Evolutionary conservation across 2,888 invertebrate species (phyloP), one percentile per base, ranked within the genome.

Genomic region (Sminthurides aquaticus): DNA sequence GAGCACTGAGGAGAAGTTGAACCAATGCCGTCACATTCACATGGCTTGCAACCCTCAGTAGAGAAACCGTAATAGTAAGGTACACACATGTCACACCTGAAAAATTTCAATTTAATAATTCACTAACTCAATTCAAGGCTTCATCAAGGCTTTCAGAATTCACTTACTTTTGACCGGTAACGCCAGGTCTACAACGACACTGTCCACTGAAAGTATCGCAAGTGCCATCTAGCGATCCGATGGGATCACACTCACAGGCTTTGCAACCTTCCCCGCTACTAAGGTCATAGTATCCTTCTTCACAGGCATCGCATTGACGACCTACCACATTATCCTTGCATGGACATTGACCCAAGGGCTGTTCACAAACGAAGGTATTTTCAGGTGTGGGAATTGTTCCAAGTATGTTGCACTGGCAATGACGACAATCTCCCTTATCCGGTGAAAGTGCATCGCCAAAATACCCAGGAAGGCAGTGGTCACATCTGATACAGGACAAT

Each of bases 391-490:
- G 89, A 76, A 84, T 80, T 0, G 89, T 94, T 1, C 97, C 98
- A 0, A 87, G 84, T 0, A 86, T 84, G 77, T 90, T 89, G 77
- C 99, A 99, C 76, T 88, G 86, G 77, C 97, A 98, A 0, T 86
- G 84, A 74, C 87, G 87, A 76, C 92, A 93, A 75, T 96, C 90
- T 22, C 95, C 95, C 79, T 94, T 94, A 2, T 89, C 89, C 57
- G 89, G 84, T 1, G 90, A 88, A 27, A 97, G 79, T 0, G 98
- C 95, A 78, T 98, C 91, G 8, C 99, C 99, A 79, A 89, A 98
- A 81, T 86, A 95, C 68, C 94, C 89, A 86, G 71, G 55, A 69
- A 69, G 67, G 62, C 74, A 74, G 55, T 69, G 65, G 28, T 74
- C 70, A 29, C 74, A 74, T 43, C 74, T 74, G n/a, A 20, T 57